Evolutionary conservation across 2,888 invertebrate species (phyloP).

Genomic region (Chirona hameri): DNA sequence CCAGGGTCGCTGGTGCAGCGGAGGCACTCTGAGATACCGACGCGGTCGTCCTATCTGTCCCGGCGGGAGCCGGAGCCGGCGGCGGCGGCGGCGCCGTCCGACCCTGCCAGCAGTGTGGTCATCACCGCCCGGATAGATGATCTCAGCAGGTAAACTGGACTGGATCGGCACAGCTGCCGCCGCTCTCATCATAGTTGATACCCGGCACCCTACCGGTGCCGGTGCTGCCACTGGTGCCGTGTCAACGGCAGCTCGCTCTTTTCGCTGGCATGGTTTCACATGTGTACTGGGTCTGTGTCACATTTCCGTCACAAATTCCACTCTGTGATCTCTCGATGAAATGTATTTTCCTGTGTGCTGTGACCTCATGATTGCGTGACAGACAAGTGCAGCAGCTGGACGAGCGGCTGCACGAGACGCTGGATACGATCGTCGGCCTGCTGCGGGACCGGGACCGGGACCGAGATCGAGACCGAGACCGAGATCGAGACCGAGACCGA

Average conservation of each 20-base stretch:
- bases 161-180: not conserved
- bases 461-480: not conserved
- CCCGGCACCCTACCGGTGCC: not conserved
- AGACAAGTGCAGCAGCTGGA: slow-evolving; percentile 3
- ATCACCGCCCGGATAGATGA: not conserved
- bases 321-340: too few species aligned
- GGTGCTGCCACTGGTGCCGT: not conserved
- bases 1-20: slow-evolving; percentile 13
- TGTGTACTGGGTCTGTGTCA: not conserved
- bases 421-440: not conserved
- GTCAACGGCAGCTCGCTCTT: not conserved
- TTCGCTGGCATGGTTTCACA: not conserved
- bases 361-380: not conserved
- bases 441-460: not conserved
- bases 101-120: not conserved
- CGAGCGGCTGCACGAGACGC: not conserved
- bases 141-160: not conserved
- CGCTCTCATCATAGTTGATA: too few species aligned
- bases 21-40: not conserved
- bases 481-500: too few species aligned
- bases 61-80: not conserved
- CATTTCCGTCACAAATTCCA: not conserved
- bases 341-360: not conserved
- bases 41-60: not conserved
- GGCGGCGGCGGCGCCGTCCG: not conserved